Evolutionary conservation across 64 coral and sea anemone genomes (phyloP).

Genomic region (Dendrophyllia cribrosa): DNA sequence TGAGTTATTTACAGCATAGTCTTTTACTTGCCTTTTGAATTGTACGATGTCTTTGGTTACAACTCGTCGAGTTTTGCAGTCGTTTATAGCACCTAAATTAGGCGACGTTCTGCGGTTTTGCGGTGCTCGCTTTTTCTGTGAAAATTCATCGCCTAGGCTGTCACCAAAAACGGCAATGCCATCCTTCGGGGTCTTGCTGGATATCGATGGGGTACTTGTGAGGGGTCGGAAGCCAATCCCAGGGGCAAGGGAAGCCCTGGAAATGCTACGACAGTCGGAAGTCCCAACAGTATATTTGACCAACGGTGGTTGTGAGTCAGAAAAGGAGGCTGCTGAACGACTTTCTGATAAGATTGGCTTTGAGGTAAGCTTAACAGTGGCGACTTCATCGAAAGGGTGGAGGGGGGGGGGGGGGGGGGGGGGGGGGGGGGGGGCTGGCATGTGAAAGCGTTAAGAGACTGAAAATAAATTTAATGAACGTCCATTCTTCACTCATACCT

Average conservation of each 20-base stretch:
- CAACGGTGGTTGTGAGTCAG: slow-evolving; percentile 72
- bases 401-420: too few relatives aligned
- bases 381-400: too few relatives aligned
- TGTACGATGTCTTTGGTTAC: not conserved
- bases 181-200: slow-evolving; percentile 73
- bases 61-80: not conserved
- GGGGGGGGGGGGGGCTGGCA: too few relatives aligned
- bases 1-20: too few relatives aligned
- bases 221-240: slow-evolving; percentile 68
- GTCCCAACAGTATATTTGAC: slow-evolving; percentile 80
- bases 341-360: slow-evolving; percentile 73
- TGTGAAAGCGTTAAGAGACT: too few relatives aligned
- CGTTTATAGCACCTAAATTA: not conserved
- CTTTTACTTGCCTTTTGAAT: not conserved
- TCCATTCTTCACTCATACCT: too few relatives aligned
- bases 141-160: slow-evolving; percentile 17
- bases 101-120: not conserved
- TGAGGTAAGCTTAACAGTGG: slow-evolving; percentile 52
- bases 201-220: slow-evolving; percentile 85
- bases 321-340: slow-evolving; percentile 71
- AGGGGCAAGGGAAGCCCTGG: slow-evolving; percentile 71
- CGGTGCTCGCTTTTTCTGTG: slow-evolving; percentile 9
- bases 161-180: slow-evolving; percentile 22
- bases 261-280: slow-evolving; percentile 48
- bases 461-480: too few relatives aligned